Base-by-base conservation (phyloP, 2,797 vertebrate species). In the Lithobates pipiens region DNA sequence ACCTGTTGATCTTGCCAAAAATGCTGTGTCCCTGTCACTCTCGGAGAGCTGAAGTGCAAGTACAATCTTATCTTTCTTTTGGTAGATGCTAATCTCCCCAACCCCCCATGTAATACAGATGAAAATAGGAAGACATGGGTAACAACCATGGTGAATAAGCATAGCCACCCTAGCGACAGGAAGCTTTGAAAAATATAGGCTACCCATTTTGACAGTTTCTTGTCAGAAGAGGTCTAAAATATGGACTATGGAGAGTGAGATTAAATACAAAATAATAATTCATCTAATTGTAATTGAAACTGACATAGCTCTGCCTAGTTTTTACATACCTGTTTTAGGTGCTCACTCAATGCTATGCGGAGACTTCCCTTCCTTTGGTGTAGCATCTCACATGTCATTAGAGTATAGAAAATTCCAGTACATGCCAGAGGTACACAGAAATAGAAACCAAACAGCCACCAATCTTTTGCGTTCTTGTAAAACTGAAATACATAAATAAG, bases 381-480 rank as follows among this genome's bases (percentile, higher is more conserved):
- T 75, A 99, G 91, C 98, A 99, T 99, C 94, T 99, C 97, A 84
- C 94, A 95, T 16, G 97, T 98, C 98, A 99, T 99, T 89, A 99
- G 92, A 0, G 98, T 97, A 90, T 99, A 99, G 91, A 99, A 99
- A 88, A 98, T 82, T 1, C 95, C 98, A 0, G 97, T 99, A 90
- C 97, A 99, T 18, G 91, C 91, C 88, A 99, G 91, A 0, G 98
- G 98, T 75, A 99, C 93, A 65, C 96, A 98, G 89, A 99, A 99
- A 89, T 99, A 99, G 92, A 98, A 98, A 54, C 96, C 97, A 39
- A 99, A 99, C 57, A 99, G 91, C 98, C 98, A 99, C 98, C 98
- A 99, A 88, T 97, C 97, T 91, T 99, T 99, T 46, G 90, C 94
- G 0, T 94, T n/a, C 80, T 77, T 93, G 80, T 99, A 99, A 88